Evolutionary conservation across 2,113 vertebrate species (phyloP).

Genomic region (Mandrillus leucophaeus): DNA sequence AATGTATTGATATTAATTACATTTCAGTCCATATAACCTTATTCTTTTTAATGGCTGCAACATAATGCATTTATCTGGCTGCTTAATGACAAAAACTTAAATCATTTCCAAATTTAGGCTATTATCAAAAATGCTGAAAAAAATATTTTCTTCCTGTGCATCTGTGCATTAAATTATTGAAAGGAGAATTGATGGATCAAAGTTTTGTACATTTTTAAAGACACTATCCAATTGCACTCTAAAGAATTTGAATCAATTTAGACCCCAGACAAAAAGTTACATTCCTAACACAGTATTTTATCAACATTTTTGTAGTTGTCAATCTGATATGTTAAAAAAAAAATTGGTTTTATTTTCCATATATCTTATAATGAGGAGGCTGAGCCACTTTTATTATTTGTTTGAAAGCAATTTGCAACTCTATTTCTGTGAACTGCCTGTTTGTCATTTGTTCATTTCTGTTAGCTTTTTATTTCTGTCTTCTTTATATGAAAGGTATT

Average conservation of each 20-base stretch:
- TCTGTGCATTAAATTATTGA: not conserved
- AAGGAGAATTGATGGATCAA: not conserved
- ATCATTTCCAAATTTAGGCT: not conserved
- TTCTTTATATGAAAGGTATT: not conserved
- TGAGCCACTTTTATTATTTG: not conserved
- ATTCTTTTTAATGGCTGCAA: not conserved
- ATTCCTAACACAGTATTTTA: not conserved
- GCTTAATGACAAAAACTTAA: not conserved
- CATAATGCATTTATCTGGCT: not conserved
- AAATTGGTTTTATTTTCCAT: not conserved
- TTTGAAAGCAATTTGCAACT: not conserved
- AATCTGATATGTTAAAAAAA: not conserved
- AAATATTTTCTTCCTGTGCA: not conserved
- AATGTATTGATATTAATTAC: not conserved
- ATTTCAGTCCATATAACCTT: not conserved
- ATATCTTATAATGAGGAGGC: not conserved
- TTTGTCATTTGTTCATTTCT: not conserved
- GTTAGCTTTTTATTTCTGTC: not conserved
- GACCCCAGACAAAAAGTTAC: not conserved
- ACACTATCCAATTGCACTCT: not conserved
- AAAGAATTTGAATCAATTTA: not conserved
- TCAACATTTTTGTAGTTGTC: not conserved
- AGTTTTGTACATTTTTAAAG: not conserved
- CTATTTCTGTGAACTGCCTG: not conserved
- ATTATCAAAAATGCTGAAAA: not conserved